Evolutionary conservation across 2,797 vertebrate species (phyloP).

Genomic region (Eupleurogrammus muticus): DNA sequence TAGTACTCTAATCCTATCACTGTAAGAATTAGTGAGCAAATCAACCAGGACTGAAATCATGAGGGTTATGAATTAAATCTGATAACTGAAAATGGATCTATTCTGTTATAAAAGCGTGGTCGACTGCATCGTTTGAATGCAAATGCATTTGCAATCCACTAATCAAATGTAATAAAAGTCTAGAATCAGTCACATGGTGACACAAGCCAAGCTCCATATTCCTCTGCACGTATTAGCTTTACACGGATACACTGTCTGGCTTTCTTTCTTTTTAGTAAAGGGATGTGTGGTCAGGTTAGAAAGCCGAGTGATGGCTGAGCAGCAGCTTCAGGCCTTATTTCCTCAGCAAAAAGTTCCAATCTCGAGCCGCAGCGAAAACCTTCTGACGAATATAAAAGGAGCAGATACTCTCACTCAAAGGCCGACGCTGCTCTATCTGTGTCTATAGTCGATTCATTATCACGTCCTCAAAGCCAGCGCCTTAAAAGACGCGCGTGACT

Average conservation of each 20-base stretch:
- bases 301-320: background rate
- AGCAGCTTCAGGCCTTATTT: background rate
- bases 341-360: conserved; percentile 6
- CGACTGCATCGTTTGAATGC: background rate
- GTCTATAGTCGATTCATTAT: conserved; percentile 15
- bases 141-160: conserved; percentile 10
- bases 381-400: conserved; percentile 10
- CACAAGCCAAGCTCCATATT: background rate
- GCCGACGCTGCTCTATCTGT: background rate
- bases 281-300: background rate
- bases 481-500: conserved; percentile 39
- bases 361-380: background rate
- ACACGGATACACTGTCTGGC: background rate
- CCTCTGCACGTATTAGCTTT: background rate
- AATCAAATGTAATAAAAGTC: background rate
- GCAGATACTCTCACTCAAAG: conserved; percentile 1
- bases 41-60: background rate
- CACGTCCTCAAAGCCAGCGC: conserved; percentile 24
- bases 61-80: background rate
- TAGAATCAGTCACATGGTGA: background rate
- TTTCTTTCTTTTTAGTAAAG: too few species aligned
- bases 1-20: background rate
- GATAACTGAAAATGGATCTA: too few species aligned
- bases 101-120: background rate
- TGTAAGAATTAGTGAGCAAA: background rate